Evolutionary conservation across 2,888 invertebrate species (phyloP), one percentile per base, ranked within the genome.

Genomic region (Lasioglossum calceatum): DNA sequence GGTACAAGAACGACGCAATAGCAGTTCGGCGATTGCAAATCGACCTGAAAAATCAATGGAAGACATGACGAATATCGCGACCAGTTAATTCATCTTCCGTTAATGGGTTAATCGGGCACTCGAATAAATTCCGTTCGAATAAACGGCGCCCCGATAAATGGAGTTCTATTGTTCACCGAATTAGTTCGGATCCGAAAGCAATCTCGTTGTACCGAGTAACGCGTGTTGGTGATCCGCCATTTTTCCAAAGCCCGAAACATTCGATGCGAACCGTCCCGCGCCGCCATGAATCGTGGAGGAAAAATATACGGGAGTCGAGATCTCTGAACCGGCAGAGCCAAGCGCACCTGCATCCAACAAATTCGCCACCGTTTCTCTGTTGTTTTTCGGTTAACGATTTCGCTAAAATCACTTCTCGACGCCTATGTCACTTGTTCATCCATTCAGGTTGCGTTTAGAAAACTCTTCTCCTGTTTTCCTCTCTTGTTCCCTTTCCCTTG

Each of bases 211-310:
- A 8, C 3, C 67, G 67, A 36, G 67, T 14, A 36, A 67, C 67
- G 67, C 67, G 67, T 67, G 67, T 36, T 36, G 19, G 19, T 67
- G 67, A 67, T 67, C 36, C 67, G 36, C 67, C 67, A 67, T 67
- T 67, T 67, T 36, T 67, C 36, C 67, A 36, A 36, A 2, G 5
- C 19, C 36, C 67, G 67, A 36, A 61, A 61, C 61, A 61, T 61
- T 61, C 61, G 61, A n/a, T n/a, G 14, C 61, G 27, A 5, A 27
- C 7, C 36, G 32, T 36, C 64, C 14, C 64, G 2, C 58, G 19
- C 19, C 32, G 64, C 64, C 36, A 67, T 36, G 64, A 36, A 67
- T 64, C 32, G 32, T 32, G 32, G 14, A 32, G 32, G 64, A 67
- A 19, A 67, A 67, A 67, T 67, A 67, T 19, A 67, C 64, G 19